Percentiles rank a stretch among this genome's conserved stretches.
phyloP scores from a whole-genome alignment of 2,888 invertebrate genomes.

The Pinctada fucata region DNA sequence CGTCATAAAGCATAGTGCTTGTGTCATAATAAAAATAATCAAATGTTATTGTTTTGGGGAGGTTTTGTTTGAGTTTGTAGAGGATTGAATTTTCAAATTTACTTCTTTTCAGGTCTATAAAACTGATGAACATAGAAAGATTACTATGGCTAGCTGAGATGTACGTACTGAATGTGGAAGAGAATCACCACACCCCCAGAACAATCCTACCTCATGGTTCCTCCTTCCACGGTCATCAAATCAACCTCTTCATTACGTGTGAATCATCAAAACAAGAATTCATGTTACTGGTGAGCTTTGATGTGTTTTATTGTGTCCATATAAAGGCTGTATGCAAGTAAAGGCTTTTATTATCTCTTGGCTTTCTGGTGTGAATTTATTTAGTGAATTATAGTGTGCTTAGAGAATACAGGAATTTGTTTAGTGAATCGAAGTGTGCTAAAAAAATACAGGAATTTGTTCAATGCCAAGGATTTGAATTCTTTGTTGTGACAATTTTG shows the following conservation, averaged over 20 bases:
- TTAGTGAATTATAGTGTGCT: too few relatives aligned
- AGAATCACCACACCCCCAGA: slow-evolving; percentile 74
- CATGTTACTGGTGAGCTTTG: slow-evolving; percentile 68
- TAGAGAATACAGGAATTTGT: too few relatives aligned
- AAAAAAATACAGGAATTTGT: background rate
- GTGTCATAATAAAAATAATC: too few relatives aligned
- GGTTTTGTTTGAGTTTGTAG: too few relatives aligned
- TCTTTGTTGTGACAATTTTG: too few relatives aligned
- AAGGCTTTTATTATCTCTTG: too few relatives aligned
- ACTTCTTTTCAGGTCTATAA: slow-evolving; percentile 65
- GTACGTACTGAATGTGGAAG: slow-evolving; percentile 78
- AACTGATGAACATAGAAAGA: slow-evolving; percentile 76
- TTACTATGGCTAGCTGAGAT: slow-evolving; percentile 77
- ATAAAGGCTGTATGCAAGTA: too few relatives aligned
- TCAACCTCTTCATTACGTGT: slow-evolving; percentile 74
- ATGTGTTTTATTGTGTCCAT: background rate
- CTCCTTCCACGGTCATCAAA: slow-evolving; percentile 77
- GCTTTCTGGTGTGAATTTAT: too few relatives aligned
- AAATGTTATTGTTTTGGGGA: too few relatives aligned
- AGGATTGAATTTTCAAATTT: too few relatives aligned
- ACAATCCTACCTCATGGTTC: slow-evolving; percentile 78
- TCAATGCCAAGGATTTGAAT: too few relatives aligned
- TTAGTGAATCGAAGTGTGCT: background rate
- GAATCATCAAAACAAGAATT: slow-evolving; percentile 76
- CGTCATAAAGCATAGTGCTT: too few relatives aligned